These are phyloP conservation scores for Helicolenus hilgendorfi DNA, from an alignment of 2,797 vertebrate species.

Conservation along the genomic window DNA sequence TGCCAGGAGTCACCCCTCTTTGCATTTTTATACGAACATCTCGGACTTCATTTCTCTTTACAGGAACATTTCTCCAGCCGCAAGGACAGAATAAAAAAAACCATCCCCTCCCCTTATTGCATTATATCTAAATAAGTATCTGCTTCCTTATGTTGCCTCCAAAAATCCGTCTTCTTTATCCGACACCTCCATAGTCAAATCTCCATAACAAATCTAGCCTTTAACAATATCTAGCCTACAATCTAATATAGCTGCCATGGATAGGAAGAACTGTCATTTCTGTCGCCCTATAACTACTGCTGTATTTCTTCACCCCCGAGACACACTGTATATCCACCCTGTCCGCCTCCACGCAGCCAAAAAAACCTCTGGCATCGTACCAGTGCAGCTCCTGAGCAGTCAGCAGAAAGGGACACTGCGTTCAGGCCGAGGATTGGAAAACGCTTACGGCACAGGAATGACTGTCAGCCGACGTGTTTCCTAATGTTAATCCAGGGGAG, in stretches of 20 bases:
- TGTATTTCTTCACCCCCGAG: constrained; percentile 44
- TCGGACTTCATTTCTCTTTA: constrained; percentile 25
- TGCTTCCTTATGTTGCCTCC: background rate
- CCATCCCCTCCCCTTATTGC: background rate
- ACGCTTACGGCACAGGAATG: constrained; percentile 49
- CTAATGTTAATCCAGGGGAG: constrained; percentile 70
- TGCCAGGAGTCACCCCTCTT: constrained; percentile 53
- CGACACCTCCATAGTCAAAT: constrained; percentile 23
- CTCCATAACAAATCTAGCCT: constrained; percentile 29
- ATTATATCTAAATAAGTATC: constrained; percentile 45
- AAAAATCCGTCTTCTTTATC: constrained; percentile 20
- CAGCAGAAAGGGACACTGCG: constrained; percentile 66
- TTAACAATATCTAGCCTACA: constrained; percentile 20
- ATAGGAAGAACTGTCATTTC: constrained; percentile 48
- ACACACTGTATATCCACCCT: constrained; percentile 46
- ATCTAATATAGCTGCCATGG: constrained; percentile 29
- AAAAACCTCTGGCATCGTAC: constrained; percentile 63
- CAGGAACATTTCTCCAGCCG: constrained; percentile 12
- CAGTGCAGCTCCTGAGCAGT: constrained; percentile 58
- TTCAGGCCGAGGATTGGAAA: constrained; percentile 52
- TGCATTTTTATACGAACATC: constrained; percentile 63
- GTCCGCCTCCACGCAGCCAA: constrained; percentile 67
- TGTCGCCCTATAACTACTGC: constrained; percentile 12
- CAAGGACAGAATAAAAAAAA: background rate
- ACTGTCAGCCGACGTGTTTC: constrained; percentile 53